Evolutionary conservation across 30 jellyfish, hydroid and myxozoan species (phyloP).

Genomic region (Catostylus mosaicus): DNA sequence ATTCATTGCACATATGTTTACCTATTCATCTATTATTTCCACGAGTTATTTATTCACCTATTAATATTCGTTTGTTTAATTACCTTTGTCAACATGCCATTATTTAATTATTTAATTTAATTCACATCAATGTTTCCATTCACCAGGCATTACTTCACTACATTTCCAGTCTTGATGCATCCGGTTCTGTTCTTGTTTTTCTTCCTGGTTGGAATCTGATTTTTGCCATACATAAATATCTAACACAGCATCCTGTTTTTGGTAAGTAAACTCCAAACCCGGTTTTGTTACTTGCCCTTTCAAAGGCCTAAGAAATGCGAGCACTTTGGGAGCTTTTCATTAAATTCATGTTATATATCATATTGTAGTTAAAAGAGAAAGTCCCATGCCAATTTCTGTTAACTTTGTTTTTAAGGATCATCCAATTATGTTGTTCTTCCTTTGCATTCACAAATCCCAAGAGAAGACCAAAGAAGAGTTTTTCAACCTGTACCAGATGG

Average conservation of each 20-base stretch:
- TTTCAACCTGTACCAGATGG: slow-evolving; percentile 94
- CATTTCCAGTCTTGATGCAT: slow-evolving; percentile 71
- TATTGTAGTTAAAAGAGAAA: too few species aligned
- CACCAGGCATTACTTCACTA: slow-evolving; percentile 80
- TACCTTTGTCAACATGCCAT: too few species aligned
- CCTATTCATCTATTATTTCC: too few species aligned
- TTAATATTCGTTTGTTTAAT: too few species aligned
- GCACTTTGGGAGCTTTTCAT: too few species aligned
- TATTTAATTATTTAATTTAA: too few species aligned
- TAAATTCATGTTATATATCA: too few species aligned
- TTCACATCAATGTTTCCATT: neutral
- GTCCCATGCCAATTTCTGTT: too few species aligned
- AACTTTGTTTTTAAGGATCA: slow-evolving; percentile 74
- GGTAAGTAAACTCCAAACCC: slow-evolving; percentile 48
- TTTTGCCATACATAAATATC: slow-evolving; percentile 66
- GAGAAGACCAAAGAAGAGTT: slow-evolving; percentile 92
- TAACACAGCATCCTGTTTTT: slow-evolving; percentile 82
- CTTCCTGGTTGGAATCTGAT: slow-evolving; percentile 96
- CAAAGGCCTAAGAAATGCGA: neutral
- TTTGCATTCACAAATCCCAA: slow-evolving; percentile 96
- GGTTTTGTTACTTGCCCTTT: neutral
- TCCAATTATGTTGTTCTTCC: slow-evolving; percentile 76
- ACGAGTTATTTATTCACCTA: too few species aligned
- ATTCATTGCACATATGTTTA: too few species aligned
- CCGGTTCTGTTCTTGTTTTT: slow-evolving; percentile 94